Percentiles rank a stretch among this genome's conserved stretches.
These are phyloP conservation scores for Gallinago media DNA, from an alignment of 2,113 vertebrate species.

Conservation along the genomic window DNA sequence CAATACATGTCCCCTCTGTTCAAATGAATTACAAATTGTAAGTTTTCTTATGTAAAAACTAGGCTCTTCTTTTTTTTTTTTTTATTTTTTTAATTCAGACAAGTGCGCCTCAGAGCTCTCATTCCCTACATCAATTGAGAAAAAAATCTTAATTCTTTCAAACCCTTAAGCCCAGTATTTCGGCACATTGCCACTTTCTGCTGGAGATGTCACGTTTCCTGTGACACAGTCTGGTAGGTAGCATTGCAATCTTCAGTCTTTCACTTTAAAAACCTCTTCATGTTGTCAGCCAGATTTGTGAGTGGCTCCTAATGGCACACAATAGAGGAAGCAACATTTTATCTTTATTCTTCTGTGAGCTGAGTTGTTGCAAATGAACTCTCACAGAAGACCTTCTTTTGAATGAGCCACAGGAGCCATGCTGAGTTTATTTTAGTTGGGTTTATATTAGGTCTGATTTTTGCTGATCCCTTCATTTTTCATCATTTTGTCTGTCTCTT, in stretches of 20 bases:
- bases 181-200: background rate
- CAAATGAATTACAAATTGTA: background rate
- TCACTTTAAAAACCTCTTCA: background rate
- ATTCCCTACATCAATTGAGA: background rate
- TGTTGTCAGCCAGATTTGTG: background rate
- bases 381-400: background rate
- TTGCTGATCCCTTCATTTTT: slow-evolving; percentile 54
- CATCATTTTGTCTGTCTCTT: background rate
- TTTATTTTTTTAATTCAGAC: background rate
- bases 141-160: background rate
- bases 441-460: slow-evolving; percentile 41
- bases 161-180: background rate
- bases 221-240: background rate
- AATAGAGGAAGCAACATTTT: background rate
- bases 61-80: background rate
- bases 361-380: background rate
- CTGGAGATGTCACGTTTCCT: background rate
- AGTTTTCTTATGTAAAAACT: background rate
- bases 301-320: background rate
- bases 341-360: background rate
- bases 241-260: background rate
- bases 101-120: background rate
- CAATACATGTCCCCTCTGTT: background rate
- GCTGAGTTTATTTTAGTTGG: slow-evolving; percentile 50
- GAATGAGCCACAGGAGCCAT: slow-evolving; percentile 14